phyloP scores from a whole-genome alignment of 2,113 vertebrate genomes.

The Crypturellus undulatus region DNA sequence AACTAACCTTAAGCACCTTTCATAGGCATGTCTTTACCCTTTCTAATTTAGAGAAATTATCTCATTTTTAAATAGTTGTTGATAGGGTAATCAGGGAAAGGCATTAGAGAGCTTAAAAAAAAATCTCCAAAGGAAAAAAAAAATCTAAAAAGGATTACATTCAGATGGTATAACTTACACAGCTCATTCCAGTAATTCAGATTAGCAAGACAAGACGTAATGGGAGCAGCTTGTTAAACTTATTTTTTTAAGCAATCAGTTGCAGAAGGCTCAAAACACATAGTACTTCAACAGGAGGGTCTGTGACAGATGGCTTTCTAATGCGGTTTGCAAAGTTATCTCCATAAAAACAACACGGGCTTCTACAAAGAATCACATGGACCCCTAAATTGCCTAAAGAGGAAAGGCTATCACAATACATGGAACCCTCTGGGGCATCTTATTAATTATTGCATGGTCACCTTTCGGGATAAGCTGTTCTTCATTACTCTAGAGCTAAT shows the following conservation, averaged over 20 bases:
- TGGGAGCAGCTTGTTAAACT: neutral
- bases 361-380: conserved; percentile 30
- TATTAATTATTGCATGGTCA: conserved; percentile 48
- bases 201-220: neutral
- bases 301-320: conserved; percentile 49
- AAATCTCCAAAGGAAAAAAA: neutral
- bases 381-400: conserved; percentile 11
- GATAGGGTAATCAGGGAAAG: neutral
- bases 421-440: neutral
- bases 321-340: neutral
- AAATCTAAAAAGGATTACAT: neutral
- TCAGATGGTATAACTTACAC: neutral
- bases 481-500: conserved; percentile 34
- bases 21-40: neutral
- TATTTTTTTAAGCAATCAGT: neutral
- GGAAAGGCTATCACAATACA: conserved; percentile 10
- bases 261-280: neutral
- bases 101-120: neutral
- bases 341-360: neutral
- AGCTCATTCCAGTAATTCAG: neutral
- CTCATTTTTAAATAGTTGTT: neutral
- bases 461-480: conserved; percentile 14
- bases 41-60: neutral
- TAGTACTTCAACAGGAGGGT: conserved; percentile 16
- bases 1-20: neutral